Percentiles rank a stretch among this genome's conserved stretches.
These are phyloP conservation scores for Cheumatopsyche charites DNA, from an alignment of 1,140 invertebrate genomes.

Conservation along the genomic window DNA sequence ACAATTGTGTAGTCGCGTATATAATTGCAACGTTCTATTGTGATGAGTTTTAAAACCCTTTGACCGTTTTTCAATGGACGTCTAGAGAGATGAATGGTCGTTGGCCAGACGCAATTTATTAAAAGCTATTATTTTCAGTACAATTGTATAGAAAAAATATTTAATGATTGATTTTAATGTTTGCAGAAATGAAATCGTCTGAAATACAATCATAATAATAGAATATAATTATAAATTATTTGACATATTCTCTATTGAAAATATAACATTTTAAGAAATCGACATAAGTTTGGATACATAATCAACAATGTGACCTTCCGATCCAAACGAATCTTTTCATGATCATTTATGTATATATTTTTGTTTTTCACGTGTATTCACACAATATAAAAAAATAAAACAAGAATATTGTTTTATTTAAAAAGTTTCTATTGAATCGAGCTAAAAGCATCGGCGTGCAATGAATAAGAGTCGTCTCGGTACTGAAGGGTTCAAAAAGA, in stretches of 20 bases:
- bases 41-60: background rate
- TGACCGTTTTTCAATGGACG: slow-evolving; percentile 34
- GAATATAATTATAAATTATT: too few species aligned
- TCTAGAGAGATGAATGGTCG: slow-evolving; percentile 37
- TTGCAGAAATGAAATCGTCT: too few species aligned
- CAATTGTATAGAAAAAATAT: slow-evolving; percentile 9
- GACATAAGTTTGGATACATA: too few species aligned
- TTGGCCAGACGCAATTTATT: slow-evolving; percentile 46
- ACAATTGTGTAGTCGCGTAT: background rate
- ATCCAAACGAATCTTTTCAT: too few species aligned
- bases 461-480: slow-evolving; percentile 37
- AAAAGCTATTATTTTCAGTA: slow-evolving; percentile 21
- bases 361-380: too few species aligned
- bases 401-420: background rate
- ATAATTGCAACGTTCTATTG: background rate
- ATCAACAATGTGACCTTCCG: too few species aligned
- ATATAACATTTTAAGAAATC: too few species aligned
- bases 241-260: too few species aligned
- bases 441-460: background rate
- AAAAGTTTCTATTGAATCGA: background rate
- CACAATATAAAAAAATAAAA: too few species aligned
- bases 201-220: too few species aligned
- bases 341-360: too few species aligned
- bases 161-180: too few species aligned
- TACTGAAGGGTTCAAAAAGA: slow-evolving; percentile 27